phyloP scores from a whole-genome alignment of 2,113 vertebrate species.

The Salminus brasiliensis region DNA sequence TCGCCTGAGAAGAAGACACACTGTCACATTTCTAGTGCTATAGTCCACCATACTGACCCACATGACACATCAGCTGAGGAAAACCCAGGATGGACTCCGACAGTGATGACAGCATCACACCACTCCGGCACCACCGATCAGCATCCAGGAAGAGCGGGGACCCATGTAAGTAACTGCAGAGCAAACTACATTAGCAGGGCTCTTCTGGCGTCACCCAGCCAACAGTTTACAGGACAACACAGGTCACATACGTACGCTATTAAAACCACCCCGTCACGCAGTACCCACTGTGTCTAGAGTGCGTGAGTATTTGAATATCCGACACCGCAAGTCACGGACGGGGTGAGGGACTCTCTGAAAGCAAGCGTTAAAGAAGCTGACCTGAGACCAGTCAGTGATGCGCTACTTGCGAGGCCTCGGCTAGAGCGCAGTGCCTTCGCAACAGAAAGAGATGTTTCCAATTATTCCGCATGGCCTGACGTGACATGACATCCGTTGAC shows the following conservation, averaged over 20 bases:
- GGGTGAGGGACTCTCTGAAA: not conserved
- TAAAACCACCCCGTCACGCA: not conserved
- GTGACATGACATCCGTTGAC: not conserved
- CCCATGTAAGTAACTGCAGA: constrained; percentile 42
- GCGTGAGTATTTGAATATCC: constrained; percentile 10
- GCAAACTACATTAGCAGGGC: constrained; percentile 37
- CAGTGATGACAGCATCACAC: too few species aligned
- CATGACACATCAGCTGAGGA: constrained; percentile 34
- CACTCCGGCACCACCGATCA: constrained; percentile 34
- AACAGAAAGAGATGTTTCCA: not conserved
- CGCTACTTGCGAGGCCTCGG: not conserved
- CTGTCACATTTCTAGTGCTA: constrained; percentile 53
- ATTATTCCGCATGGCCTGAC: not conserved
- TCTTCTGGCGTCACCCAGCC: constrained; percentile 29
- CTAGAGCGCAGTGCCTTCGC: not conserved
- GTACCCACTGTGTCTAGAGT: constrained; percentile 5
- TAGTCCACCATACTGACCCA: constrained; percentile 59
- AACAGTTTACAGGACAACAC: constrained; percentile 1
- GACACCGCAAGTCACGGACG: not conserved
- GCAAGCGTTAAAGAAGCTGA: constrained; percentile 15
- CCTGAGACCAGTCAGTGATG: not conserved
- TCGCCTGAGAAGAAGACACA: constrained; percentile 51
- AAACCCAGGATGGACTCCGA: constrained; percentile 14
- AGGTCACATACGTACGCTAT: constrained; percentile 14
- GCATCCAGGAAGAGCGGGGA: constrained; percentile 26